These are phyloP conservation scores for Pangasius macronema DNA, from an alignment of 2,797 vertebrate species.

Conservation along the genomic window DNA sequence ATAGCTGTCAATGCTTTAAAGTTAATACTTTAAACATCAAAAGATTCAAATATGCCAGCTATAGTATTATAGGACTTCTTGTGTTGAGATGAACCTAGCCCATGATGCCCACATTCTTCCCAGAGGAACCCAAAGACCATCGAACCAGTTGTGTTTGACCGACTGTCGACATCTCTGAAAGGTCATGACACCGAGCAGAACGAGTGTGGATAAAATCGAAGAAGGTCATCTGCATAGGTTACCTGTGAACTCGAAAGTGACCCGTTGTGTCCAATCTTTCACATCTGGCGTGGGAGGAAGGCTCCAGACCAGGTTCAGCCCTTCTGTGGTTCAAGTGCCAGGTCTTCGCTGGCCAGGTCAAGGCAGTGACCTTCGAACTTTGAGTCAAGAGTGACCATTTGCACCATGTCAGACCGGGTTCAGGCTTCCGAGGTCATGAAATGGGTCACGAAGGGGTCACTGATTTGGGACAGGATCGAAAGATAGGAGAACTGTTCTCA, in stretches of 20 bases:
- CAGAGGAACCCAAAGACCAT: neutral
- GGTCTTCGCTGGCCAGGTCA: slow-evolving; percentile 58
- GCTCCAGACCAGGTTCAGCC: slow-evolving; percentile 30
- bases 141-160: neutral
- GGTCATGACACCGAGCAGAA: slow-evolving; percentile 33
- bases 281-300: slow-evolving; percentile 41
- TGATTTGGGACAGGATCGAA: neutral
- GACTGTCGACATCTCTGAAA: slow-evolving; percentile 12
- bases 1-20: neutral
- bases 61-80: neutral
- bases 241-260: slow-evolving; percentile 17
- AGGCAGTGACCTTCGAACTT: slow-evolving; percentile 54
- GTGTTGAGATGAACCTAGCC: neutral
- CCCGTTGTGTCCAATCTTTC: neutral
- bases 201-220: slow-evolving; percentile 27
- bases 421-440: slow-evolving; percentile 58
- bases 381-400: slow-evolving; percentile 36
- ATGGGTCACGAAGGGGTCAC: slow-evolving; percentile 49
- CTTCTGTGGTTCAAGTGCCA: slow-evolving; percentile 56
- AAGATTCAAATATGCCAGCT: neutral
- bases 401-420: slow-evolving; percentile 58
- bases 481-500: slow-evolving; percentile 32
- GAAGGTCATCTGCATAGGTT: slow-evolving; percentile 42
- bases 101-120: neutral
- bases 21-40: neutral